Base-by-base conservation (phyloP, 2,888 invertebrate species). In the Platycheirus albimanus region DNA sequence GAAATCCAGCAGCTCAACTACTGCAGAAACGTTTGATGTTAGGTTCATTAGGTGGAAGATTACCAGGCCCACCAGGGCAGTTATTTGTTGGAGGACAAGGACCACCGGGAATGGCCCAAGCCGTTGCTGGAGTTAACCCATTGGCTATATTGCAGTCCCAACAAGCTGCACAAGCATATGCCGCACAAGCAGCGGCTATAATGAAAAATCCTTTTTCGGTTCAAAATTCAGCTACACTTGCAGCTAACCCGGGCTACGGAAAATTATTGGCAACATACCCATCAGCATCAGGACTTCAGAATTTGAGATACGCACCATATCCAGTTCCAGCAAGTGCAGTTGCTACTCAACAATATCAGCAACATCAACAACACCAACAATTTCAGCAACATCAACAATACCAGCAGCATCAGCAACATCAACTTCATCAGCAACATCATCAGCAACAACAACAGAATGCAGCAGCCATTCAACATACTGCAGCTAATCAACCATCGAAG, bases 1-100 rank as follows among this genome's bases (percentile, higher is more conserved):
- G 97, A 90, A 97, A 97, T 5, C n/a, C n/a, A n/a, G 93, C 94
- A 71, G 93, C 94, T n/a, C 92, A 94, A 85, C 90, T 94, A 15
- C 90, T 95, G 66, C 94, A 94, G 78, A 95, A 95, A 87, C 92
- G 95, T 84, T 92, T 95, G 85, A 94, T 94, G 89, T 90, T 95
- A 85, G 95, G 95, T 87, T 93, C 95, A 6, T 90, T 96, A 56
- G 89, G 89, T 33, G 88, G 89, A 4, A 95, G 95, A 87, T 93
- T 92, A 91, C 93, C 92, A 87, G 91, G 93, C 86, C 93, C 93
- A 1, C 93, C 94, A 6, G 89, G 89, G 0, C 90, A 90, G 54
- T 86, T 92, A 45, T 90, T 92, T 33, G 92, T 93, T 86, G 90
- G n/a, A n/a, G n/a, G n/a, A n/a, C n/a, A n/a, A n/a, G n/a, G n/a